Conservation (phyloP, 1,140 invertebrate genomes). For the Drosophila burlai region DNA sequence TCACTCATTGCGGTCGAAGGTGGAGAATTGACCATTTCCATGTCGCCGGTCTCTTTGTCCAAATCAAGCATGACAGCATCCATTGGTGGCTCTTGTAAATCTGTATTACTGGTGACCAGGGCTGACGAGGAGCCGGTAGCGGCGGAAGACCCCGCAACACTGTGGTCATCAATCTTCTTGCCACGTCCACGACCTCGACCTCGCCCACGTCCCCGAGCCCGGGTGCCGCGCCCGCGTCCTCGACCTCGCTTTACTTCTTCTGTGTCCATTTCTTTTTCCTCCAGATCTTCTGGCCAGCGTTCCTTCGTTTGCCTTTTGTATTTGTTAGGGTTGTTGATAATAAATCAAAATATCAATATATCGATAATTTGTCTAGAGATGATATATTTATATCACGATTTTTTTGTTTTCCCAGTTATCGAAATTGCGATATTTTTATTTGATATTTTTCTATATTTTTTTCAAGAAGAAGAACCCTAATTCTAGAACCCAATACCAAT, state of each 20-base stretch:
- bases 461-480: no score
- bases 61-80: constrained; percentile 56
- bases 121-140: constrained; percentile 12
- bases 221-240: constrained; percentile 87
- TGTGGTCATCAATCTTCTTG: constrained; percentile 89
- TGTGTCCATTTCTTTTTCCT: constrained; percentile 62
- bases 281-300: not conserved
- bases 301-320: not conserved
- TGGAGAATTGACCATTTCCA: constrained; percentile 29
- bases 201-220: constrained; percentile 87
- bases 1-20: constrained; percentile 35
- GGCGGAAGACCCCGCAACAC: constrained; percentile 85
- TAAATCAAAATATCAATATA: no score
- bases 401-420: no score
- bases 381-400: no score
- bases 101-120: constrained; percentile 36
- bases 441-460: no score
- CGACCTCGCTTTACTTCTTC: constrained; percentile 87
- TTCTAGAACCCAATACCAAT: no score
- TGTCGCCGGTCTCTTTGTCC: constrained; percentile 64
- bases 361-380: no score
- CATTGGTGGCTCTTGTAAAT: constrained; percentile 61
- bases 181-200: constrained; percentile 90
- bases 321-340: no score
- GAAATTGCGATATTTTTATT: no score